Base-by-base conservation (phyloP, 2,888 invertebrate genomes). In the Mythimna loreyi region DNA sequence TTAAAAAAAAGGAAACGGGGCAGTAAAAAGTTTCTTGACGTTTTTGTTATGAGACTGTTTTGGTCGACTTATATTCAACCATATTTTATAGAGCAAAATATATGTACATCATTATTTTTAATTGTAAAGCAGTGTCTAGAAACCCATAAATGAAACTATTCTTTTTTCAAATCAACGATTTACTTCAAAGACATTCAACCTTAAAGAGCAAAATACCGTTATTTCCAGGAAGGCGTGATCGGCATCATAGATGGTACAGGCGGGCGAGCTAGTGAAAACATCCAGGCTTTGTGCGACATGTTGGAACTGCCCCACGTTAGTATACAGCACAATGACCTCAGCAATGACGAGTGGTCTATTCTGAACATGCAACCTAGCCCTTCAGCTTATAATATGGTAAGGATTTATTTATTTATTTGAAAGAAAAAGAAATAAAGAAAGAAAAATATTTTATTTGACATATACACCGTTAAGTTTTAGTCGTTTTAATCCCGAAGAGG, bases 261-360 rank as follows among this genome's bases (percentile, higher is more conserved):
- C 9, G 96, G 97, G 5, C 94, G 96, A 72, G 96, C 97, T 0
- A 97, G 98, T 16, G 97, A 97, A 67, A 98, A 98, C 87, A 97
- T 99, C 8, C 97, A 98, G 91, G 98, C 98, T 61, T 96, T 98
- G 78, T 98, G 98, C 86, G 98, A 98, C 87, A 96, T 97, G 63
- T 96, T 98, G 87, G 98, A 98, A 91, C 96, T 99, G 73, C 99
- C 99, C 0, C 98, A 98, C 85, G 96, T 99, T 67, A 97, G 98
- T 85, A 97, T 97, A 13, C 97, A 97, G 83, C 98, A 98, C 96
- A 98, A 98, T 86, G 96, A 97, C 49, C 80, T 93, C 43, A 92
- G 94, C 65, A 82, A 89, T 16, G 87, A 90, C 11, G 92, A 95
- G 72, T 96, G 96, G 90, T 96, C 96, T 45, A 87, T 96, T 62